Evolutionary conservation across 2,888 invertebrate genomes (phyloP).

Genomic region (Melieria picta): DNA sequence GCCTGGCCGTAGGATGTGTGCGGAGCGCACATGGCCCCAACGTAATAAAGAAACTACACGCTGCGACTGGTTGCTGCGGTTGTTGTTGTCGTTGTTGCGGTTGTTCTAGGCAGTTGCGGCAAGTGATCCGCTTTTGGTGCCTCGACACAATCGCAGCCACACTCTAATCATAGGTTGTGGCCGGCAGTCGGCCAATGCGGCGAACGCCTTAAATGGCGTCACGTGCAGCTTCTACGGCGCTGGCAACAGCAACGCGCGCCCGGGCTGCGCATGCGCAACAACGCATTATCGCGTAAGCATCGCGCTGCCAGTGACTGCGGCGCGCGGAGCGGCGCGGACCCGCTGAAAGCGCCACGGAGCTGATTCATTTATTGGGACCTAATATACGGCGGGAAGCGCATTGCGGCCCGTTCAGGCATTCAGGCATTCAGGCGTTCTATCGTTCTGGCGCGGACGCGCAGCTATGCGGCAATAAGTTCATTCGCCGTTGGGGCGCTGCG

Average conservation of each 20-base stretch:
- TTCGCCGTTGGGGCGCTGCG: slow-evolving; percentile 20
- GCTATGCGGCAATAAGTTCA: slow-evolving; percentile 14
- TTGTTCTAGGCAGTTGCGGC: slow-evolving; percentile 2
- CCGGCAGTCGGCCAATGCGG: too few species aligned
- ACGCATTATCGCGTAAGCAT: slow-evolving; percentile 3
- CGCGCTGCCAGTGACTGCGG: neutral
- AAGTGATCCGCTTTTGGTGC: slow-evolving; percentile 25
- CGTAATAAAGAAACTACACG: neutral
- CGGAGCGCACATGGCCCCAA: neutral
- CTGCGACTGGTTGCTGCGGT: neutral
- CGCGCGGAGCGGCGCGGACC: neutral
- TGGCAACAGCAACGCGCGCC: neutral
- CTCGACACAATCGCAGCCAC: slow-evolving; percentile 23
- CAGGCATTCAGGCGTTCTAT: neutral
- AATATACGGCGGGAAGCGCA: neutral
- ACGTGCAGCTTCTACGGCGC: slow-evolving; percentile 16
- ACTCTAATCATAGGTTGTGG: slow-evolving; percentile 9
- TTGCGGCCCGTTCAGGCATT: neutral
- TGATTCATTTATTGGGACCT: slow-evolving; percentile 28
- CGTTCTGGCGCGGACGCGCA: too few species aligned
- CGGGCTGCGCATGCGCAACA: slow-evolving; percentile 10
- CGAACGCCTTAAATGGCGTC: slow-evolving; percentile 28
- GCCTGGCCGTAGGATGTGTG: too few species aligned
- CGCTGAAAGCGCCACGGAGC: slow-evolving; percentile 20
- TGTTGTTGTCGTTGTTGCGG: neutral